Evolutionary conservation across 2,888 invertebrate species (phyloP).

Genomic region (Vanessa cardui): DNA sequence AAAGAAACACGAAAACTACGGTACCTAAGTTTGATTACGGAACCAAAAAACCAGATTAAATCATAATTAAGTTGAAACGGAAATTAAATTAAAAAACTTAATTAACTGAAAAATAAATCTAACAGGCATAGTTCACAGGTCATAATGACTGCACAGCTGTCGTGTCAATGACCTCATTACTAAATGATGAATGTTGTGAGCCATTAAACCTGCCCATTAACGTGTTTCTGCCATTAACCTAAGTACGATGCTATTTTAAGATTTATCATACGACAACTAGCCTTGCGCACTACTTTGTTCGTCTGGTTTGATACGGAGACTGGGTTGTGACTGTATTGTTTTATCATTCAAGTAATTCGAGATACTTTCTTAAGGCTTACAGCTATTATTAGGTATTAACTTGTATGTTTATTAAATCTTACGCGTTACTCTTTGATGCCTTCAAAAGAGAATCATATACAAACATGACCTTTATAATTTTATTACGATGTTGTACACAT

Average conservation of each 20-base stretch:
- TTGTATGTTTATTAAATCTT: no score
- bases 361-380: no score
- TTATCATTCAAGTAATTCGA: no score
- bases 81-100: constrained; percentile 20
- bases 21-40: no score
- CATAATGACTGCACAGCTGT: constrained; percentile 47
- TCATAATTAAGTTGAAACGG: not conserved
- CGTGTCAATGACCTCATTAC: constrained; percentile 73
- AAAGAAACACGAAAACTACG: no score
- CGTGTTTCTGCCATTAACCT: constrained; percentile 56
- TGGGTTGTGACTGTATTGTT: no score
- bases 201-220: constrained; percentile 71
- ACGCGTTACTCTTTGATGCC: no score
- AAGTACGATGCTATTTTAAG: constrained; percentile 56
- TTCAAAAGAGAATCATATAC: no score
- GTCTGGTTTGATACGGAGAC: not conserved
- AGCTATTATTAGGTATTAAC: no score
- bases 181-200: constrained; percentile 68
- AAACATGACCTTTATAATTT: no score
- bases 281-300: not conserved
- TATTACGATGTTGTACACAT: no score
- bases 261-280: constrained; percentile 48
- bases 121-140: constrained; percentile 39
- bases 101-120: constrained; percentile 31
- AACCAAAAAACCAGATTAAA: not conserved